Conservation (phyloP, 2,888 invertebrate genomes). For the Nomada ruficornis region DNA sequence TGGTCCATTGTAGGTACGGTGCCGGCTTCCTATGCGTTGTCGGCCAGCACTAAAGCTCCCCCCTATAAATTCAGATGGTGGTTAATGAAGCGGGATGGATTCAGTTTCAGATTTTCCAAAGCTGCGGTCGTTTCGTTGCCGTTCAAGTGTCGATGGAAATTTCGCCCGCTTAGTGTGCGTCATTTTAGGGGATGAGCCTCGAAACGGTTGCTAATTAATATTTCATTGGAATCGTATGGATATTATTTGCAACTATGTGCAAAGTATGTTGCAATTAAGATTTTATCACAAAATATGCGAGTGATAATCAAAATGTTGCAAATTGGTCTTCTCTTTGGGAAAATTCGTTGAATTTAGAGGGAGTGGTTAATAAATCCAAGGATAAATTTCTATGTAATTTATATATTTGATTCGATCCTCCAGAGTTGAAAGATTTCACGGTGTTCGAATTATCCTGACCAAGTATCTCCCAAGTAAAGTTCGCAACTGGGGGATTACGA, state of each 20-base stretch:
- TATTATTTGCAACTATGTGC: background rate
- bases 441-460: slow-evolving; percentile 29
- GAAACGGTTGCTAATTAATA: background rate
- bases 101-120: slow-evolving; percentile 48
- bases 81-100: slow-evolving; percentile 60
- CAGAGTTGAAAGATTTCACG: slow-evolving; percentile 10
- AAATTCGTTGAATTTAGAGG: background rate
- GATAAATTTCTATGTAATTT: background rate
- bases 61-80: slow-evolving; percentile 58
- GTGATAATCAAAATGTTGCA: too few species aligned
- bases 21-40: slow-evolving; percentile 51
- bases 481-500: slow-evolving; percentile 44
- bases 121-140: slow-evolving; percentile 3
- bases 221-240: background rate
- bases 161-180: background rate
- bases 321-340: too few species aligned
- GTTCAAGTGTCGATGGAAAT: slow-evolving; percentile 6
- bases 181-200: background rate
- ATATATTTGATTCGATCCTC: background rate
- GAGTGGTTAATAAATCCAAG: slow-evolving; percentile 15
- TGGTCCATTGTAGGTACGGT: slow-evolving; percentile 58
- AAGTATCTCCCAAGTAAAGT: slow-evolving; percentile 5
- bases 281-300: background rate
- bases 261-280: background rate
- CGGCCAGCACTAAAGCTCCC: slow-evolving; percentile 48